Percentiles rank a stretch among this genome's conserved stretches.
Conservation (phyloP, 2,888 invertebrate genomes). For the Syritta pipiens region DNA sequence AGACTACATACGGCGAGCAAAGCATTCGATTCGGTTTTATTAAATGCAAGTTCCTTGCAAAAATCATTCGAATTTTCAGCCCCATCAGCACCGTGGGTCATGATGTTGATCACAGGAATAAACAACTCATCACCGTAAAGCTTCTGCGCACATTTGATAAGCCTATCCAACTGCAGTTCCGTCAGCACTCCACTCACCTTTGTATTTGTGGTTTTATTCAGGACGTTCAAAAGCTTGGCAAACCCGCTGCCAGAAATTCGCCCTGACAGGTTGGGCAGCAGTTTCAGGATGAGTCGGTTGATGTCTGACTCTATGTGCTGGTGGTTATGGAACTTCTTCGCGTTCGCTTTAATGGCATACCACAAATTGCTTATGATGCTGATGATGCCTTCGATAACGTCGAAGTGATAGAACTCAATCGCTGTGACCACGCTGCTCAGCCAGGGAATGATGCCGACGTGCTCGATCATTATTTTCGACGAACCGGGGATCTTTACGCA, state of each 20-base stretch:
- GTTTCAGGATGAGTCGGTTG: slow-evolving; percentile 73
- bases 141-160: slow-evolving; percentile 75
- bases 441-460: slow-evolving; percentile 87
- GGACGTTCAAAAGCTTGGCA: slow-evolving; percentile 75
- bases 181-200: slow-evolving; percentile 71
- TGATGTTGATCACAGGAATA: slow-evolving; percentile 72
- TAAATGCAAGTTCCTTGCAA: slow-evolving; percentile 62
- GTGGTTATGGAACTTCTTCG: slow-evolving; percentile 73
- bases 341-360: slow-evolving; percentile 75
- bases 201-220: slow-evolving; percentile 73
- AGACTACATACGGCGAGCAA: slow-evolving; percentile 60
- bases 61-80: too few relatives aligned
- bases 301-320: slow-evolving; percentile 73
- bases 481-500: slow-evolving; percentile 84
- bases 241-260: slow-evolving; percentile 74
- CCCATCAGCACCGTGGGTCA: slow-evolving; percentile 73
- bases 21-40: slow-evolving; percentile 41
- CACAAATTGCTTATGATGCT: slow-evolving; percentile 77
- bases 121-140: slow-evolving; percentile 73
- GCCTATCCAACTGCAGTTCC: slow-evolving; percentile 71
- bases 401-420: slow-evolving; percentile 78
- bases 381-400: slow-evolving; percentile 77
- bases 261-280: slow-evolving; percentile 75
- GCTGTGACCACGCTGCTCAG: slow-evolving; percentile 79
- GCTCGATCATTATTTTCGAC: slow-evolving; percentile 83